Percentiles rank a stretch among this genome's conserved stretches.
Conservation (phyloP, 1,140 invertebrate genomes). For the Drosophila oshimai region DNA sequence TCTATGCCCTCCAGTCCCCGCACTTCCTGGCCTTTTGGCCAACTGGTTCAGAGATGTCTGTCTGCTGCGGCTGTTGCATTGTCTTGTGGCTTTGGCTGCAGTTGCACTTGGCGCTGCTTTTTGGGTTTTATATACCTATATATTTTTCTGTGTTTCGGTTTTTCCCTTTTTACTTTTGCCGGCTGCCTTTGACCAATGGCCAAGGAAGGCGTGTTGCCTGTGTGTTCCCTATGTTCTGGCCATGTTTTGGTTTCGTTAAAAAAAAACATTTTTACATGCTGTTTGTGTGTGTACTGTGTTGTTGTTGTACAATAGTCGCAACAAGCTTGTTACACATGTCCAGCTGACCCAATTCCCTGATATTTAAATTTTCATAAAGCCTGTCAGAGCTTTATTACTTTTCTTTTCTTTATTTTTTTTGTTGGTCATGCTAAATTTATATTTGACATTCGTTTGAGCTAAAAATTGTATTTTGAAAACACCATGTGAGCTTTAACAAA, state of each 20-base stretch:
- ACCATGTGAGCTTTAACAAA: conserved; percentile 8
- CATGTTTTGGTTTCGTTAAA: conserved; percentile 54
- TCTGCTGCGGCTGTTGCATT: conserved; percentile 54
- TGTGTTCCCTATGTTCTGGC: conserved; percentile 30
- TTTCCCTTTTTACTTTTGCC: conserved; percentile 50
- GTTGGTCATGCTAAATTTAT: neutral
- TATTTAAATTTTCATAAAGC: conserved; percentile 27
- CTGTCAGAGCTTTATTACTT: neutral
- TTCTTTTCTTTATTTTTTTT: neutral
- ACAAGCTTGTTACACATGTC: conserved; percentile 68
- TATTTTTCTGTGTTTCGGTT: conserved; percentile 6
- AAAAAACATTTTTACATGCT: conserved; percentile 58
- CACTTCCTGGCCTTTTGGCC: conserved; percentile 13
- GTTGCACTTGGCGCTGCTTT: conserved; percentile 70
- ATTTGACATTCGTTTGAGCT: conserved; percentile 5
- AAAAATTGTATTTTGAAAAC: neutral
- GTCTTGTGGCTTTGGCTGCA: conserved; percentile 56
- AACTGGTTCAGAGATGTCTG: conserved; percentile 44
- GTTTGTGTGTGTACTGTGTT: conserved; percentile 22
- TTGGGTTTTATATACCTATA: conserved; percentile 2
- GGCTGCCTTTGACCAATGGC: conserved; percentile 48
- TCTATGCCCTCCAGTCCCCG: neutral
- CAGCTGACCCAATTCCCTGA: conserved; percentile 64
- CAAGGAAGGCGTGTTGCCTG: conserved; percentile 40
- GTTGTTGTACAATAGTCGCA: conserved; percentile 64